Evolutionary conservation across 30 jellyfish, hydroid and myxozoan species (phyloP).

Genomic region (Pseudorhiza aurosa): DNA sequence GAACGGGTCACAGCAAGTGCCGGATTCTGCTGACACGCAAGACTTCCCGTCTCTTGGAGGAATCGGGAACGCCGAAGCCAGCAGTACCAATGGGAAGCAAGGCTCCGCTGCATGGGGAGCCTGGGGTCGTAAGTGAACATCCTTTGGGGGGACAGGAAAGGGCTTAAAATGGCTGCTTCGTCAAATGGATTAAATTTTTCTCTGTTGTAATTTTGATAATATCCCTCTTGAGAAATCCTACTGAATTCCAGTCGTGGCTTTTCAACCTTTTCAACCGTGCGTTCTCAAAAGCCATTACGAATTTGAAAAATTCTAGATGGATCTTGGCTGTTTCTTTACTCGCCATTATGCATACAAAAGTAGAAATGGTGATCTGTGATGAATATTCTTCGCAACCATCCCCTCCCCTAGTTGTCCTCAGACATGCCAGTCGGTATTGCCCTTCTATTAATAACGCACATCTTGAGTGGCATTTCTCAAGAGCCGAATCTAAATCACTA

Average conservation of each 20-base stretch:
- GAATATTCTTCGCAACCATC: too few species aligned
- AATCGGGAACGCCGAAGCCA: constrained; percentile 18
- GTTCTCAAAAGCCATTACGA: too few species aligned
- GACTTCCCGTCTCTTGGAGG: constrained; percentile 90
- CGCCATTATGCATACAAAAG: too few species aligned
- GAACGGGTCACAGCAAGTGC: constrained; percentile 60
- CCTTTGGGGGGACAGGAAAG: neutral
- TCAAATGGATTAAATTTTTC: constrained; percentile 1
- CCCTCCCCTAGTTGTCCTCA: too few species aligned
- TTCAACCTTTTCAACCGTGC: too few species aligned
- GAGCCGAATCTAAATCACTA: neutral
- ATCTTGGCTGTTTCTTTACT: too few species aligned
- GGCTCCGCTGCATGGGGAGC: constrained; percentile 92
- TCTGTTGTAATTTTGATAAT: constrained; percentile 40
- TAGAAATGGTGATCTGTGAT: too few species aligned
- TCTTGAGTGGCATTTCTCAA: constrained; percentile 11
- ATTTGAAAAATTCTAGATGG: too few species aligned
- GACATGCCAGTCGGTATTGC: neutral
- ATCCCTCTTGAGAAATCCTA: constrained; percentile 36
- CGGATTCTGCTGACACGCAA: constrained; percentile 75
- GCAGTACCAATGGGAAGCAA: constrained; percentile 46
- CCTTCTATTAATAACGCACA: neutral
- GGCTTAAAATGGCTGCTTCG: neutral
- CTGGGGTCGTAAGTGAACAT: constrained; percentile 70
- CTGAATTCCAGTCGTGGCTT: neutral